A percentile compares a stretch with the other conserved stretches of the same genome.
These are phyloP conservation scores for Himalopsyche tibetana DNA, from an alignment of 2,888 invertebrate species.

Conservation along the genomic window DNA sequence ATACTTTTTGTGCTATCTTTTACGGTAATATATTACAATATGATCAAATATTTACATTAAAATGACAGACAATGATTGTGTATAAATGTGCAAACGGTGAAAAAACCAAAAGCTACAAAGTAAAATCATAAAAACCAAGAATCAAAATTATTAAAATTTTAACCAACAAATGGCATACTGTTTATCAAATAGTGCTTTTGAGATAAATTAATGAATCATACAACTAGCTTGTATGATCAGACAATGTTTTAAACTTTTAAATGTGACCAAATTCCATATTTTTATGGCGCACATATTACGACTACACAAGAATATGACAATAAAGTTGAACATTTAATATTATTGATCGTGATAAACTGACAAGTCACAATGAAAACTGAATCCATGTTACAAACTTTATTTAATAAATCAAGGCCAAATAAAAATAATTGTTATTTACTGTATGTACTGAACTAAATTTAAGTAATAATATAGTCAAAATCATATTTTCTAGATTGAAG, in stretches of 20 bases:
- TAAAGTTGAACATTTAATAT: no score
- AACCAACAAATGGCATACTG: background rate
- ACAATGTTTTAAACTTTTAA: no score
- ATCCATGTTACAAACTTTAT: background rate
- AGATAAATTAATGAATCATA: no score
- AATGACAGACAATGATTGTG: background rate
- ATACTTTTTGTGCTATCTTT: background rate
- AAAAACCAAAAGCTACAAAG: background rate
- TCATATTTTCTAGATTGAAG: background rate
- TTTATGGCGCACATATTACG: no score
- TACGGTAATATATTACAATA: background rate
- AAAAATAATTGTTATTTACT: background rate
- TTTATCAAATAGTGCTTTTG: background rate
- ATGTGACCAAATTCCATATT: no score
- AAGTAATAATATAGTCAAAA: background rate
- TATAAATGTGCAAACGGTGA: background rate
- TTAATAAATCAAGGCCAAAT: background rate
- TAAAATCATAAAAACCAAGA: background rate
- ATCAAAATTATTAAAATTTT: background rate
- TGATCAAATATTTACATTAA: background rate
- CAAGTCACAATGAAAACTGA: no score
- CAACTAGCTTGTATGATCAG: no score
- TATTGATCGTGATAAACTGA: no score
- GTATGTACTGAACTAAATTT: constrained; percentile 3
- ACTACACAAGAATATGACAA: no score